Conservation (phyloP, 2,113 vertebrate species). For the Galeopterus variegatus region DNA sequence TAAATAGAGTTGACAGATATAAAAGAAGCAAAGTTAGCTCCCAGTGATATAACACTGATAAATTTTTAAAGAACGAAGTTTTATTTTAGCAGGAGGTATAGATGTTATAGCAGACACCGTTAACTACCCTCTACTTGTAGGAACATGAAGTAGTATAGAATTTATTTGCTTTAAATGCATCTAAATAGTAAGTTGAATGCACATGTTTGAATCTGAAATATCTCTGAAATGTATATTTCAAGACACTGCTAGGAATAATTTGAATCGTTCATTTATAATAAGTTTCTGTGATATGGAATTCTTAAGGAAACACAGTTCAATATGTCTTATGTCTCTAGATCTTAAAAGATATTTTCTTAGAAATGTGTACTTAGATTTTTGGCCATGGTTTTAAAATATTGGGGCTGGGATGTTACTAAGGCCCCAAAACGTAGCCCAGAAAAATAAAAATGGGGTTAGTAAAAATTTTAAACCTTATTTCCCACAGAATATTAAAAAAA, state of each 20-base stretch:
- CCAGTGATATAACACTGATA: conserved; percentile 30
- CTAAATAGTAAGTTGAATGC: not conserved
- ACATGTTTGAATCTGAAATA: not conserved
- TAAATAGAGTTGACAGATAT: conserved; percentile 55
- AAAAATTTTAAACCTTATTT: conserved; percentile 25
- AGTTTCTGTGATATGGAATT: not conserved
- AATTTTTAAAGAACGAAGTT: conserved; percentile 49
- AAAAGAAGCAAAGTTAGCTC: conserved; percentile 7
- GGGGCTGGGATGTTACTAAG: not conserved
- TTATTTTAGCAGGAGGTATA: conserved; percentile 45
- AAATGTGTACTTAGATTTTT: conserved; percentile 61
- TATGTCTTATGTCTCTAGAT: not conserved
- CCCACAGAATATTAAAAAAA: conserved; percentile 23
- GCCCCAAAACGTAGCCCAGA: not conserved
- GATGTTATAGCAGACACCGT: not conserved
- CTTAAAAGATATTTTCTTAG: conserved; percentile 55
- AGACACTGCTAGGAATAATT: not conserved
- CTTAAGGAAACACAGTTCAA: not conserved
- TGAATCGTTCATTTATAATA: not conserved
- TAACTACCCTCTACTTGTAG: not conserved
- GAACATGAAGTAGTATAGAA: not conserved
- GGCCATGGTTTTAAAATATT: conserved; percentile 60
- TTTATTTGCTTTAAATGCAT: conserved; percentile 7
- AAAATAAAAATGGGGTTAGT: not conserved
- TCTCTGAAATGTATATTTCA: not conserved